Evolutionary conservation across 2,113 vertebrate genomes (phyloP).

Genomic region (Oceanodroma tethys): DNA sequence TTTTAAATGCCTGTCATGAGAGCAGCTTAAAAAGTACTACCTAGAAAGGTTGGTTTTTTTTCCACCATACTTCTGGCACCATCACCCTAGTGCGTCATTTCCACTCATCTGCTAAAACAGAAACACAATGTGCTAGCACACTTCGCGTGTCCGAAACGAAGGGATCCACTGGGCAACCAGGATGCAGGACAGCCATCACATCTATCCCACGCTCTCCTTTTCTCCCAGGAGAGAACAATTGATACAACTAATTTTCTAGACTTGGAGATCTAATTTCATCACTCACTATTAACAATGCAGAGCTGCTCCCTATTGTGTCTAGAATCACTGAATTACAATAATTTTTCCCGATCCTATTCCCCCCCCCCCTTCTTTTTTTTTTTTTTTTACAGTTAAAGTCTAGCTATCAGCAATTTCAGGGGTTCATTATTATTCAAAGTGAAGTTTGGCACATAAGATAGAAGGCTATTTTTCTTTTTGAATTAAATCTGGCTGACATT

Average conservation of each 20-base stretch:
- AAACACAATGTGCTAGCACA: neutral
- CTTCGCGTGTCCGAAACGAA: fast-evolving
- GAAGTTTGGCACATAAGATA: neutral
- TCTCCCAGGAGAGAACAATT: neutral
- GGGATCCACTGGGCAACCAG: neutral
- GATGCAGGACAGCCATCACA: neutral
- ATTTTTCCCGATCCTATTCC: neutral
- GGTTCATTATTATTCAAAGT: neutral
- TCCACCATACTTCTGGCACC: neutral
- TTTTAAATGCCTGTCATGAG: neutral
- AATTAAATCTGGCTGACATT: slow-evolving; percentile 35
- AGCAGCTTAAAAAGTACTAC: neutral
- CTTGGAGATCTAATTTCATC: neutral
- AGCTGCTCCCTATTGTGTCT: neutral
- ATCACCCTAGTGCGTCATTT: neutral
- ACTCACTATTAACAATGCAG: neutral
- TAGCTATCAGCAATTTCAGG: neutral
- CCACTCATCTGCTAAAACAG: neutral
- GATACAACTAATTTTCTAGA: neutral
- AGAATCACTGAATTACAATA: neutral
- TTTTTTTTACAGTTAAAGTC: neutral
- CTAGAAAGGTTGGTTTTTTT: neutral
- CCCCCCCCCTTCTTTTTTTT: fast-evolving
- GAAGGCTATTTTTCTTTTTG: neutral
- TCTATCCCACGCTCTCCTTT: neutral